phyloP scores from a whole-genome alignment of 2,888 invertebrate genomes.

The Lycophotia porphyrea region DNA sequence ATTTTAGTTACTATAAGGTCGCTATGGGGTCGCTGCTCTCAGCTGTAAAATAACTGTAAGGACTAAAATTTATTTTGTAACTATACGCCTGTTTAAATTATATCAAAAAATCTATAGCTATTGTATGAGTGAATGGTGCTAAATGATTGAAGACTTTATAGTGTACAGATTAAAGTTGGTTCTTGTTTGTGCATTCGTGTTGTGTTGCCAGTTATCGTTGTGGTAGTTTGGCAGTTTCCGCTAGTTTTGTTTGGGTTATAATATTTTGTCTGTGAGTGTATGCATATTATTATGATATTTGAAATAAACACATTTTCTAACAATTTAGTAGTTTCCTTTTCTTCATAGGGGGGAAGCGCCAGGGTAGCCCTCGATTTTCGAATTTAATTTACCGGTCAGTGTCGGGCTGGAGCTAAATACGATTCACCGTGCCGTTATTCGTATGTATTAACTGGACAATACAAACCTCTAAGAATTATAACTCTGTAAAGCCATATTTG shows the following conservation, averaged over 20 bases:
- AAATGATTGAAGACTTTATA: conserved; percentile 39
- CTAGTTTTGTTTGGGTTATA: conserved; percentile 43
- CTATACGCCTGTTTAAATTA: not conserved
- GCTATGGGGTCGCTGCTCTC: not conserved
- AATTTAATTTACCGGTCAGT: no score
- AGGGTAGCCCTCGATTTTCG: no score
- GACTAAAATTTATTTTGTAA: not conserved
- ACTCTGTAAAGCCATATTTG: no score
- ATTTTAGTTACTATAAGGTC: not conserved
- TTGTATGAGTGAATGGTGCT: conserved; percentile 54
- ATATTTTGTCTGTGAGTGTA: conserved; percentile 27
- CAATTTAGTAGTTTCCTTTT: conserved; percentile 17
- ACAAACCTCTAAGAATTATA: no score
- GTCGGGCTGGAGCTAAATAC: no score
- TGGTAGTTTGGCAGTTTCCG: conserved; percentile 50
- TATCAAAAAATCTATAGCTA: not conserved
- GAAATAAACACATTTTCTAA: conserved; percentile 59
- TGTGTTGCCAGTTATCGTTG: conserved; percentile 52
- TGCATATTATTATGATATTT: conserved; percentile 43
- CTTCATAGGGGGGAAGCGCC: not conserved
- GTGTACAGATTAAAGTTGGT: not conserved
- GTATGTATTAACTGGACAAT: no score
- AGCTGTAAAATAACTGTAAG: not conserved
- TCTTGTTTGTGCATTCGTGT: conserved; percentile 33
- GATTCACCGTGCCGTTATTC: no score